Evolutionary conservation across 2,888 invertebrate genomes (phyloP), one percentile per base, ranked within the genome.

Genomic region (Alitta virens): DNA sequence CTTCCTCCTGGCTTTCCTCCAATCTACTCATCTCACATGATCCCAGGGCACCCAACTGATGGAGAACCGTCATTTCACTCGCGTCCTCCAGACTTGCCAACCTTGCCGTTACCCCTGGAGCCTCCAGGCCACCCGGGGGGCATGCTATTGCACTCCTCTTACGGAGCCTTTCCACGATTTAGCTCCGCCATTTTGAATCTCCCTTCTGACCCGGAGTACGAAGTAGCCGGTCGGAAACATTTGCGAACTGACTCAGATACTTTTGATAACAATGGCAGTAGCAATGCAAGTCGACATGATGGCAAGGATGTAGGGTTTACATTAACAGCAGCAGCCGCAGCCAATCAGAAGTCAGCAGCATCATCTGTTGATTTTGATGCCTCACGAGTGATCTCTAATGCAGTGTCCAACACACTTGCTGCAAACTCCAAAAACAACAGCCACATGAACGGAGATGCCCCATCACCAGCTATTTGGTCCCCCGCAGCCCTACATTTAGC

Each of bases 101-200:
- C 40, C 42, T 38, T 50, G 5, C 3, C 38, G 40, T 49, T 51
- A 33, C 18, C 51, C 18, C 18, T 59, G 40, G 58, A 59, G 38
- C 2, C 40, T 16, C 1, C 38, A 5, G 33, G 33, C 23, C 59
- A 59, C 50, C 23, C 26, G n/a, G 42, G 53, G 50, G 54, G 59
- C 40, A 54, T 64, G 49, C 38, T 64, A 1, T 57, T 64, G n/a
- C 46, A 62, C 18, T 58, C 62, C 21, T 56, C 64, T 26, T 43
- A 57, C 9, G 64, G 64, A 27, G 58, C 62, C 1, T 64, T 64
- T 27, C 64, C 62, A 42, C 56, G 64, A 16, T 57, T 49, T 49
- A 57, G 49, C 57, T 57, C 57, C 3, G 57, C 57, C 2, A 26
- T 57, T 18, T 49, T 49, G 50, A 46, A 57, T 26, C 46, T 49